phyloP scores from a whole-genome alignment of 1,140 invertebrate genomes.

The Drosophila insularis region DNA sequence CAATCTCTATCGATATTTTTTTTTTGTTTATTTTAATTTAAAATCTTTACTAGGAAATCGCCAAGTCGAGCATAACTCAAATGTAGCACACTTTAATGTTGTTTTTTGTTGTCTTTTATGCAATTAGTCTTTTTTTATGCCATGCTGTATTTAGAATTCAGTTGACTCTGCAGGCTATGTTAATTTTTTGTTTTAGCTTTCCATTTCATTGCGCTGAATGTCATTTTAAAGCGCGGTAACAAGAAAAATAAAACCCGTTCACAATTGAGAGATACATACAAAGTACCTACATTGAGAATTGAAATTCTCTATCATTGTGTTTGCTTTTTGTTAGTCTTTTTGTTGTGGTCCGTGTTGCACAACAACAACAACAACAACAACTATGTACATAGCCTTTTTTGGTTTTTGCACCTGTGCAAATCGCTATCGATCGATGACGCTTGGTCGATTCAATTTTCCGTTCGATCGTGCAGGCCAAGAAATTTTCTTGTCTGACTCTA shows the following conservation, averaged over 20 bases:
- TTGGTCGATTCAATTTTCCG: slow-evolving; percentile 39
- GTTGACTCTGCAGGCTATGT: slow-evolving; percentile 50
- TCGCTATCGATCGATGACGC: background rate
- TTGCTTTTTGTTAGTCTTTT: slow-evolving; percentile 7
- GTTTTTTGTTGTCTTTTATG: background rate
- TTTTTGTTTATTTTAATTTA: slow-evolving; percentile 27
- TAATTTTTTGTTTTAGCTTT: slow-evolving; percentile 53
- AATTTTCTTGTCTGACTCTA: slow-evolving; percentile 38
- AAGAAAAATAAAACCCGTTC: slow-evolving; percentile 21
- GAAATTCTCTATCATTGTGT: slow-evolving; percentile 25
- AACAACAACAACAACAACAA: background rate
- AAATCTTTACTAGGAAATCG: background rate
- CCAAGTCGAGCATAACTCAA: background rate
- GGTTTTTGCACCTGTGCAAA: slow-evolving; percentile 35
- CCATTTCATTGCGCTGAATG: slow-evolving; percentile 67
- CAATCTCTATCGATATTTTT: no score
- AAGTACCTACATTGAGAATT: background rate
- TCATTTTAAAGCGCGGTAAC: slow-evolving; percentile 22
- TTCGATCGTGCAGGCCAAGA: slow-evolving; percentile 36
- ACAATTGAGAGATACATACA: background rate
- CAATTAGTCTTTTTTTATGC: slow-evolving; percentile 11
- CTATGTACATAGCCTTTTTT: slow-evolving; percentile 3
- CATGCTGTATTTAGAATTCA: slow-evolving; percentile 15
- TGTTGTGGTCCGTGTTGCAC: slow-evolving; percentile 19
- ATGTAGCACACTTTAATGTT: background rate